Conservation (phyloP, 2,888 invertebrate species). For the Caenorhabditis sp. region DNA sequence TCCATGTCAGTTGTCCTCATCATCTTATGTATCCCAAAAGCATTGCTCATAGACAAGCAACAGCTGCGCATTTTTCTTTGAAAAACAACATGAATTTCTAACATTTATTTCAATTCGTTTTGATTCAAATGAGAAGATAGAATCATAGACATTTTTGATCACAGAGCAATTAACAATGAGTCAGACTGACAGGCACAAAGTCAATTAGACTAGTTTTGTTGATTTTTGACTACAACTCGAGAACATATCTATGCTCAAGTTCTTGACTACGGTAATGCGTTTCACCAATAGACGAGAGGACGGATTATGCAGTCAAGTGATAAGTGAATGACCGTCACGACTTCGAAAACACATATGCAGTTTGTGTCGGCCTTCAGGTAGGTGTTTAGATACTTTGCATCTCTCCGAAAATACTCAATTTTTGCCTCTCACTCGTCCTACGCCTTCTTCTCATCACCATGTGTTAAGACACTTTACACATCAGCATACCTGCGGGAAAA, state of each 20-base stretch:
- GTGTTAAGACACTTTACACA: constrained; percentile 62
- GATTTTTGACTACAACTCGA: constrained; percentile 53
- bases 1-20: constrained; percentile 29
- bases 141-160: constrained; percentile 1
- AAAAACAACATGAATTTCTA: constrained; percentile 41
- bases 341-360: constrained; percentile 32
- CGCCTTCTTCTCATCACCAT: constrained; percentile 34
- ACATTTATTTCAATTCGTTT: constrained; percentile 27
- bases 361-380: constrained; percentile 21
- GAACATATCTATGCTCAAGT: constrained; percentile 24
- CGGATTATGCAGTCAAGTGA: constrained; percentile 58
- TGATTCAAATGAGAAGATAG: constrained; percentile 6
- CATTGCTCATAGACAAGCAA: constrained; percentile 25
- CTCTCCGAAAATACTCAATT: constrained; percentile 40
- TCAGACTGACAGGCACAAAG: background rate
- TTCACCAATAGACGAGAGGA: constrained; percentile 38
- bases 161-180: constrained; percentile 25
- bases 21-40: constrained; percentile 34
- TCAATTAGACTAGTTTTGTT: constrained; percentile 49
- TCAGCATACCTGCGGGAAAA: constrained; percentile 41
- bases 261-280: constrained; percentile 59
- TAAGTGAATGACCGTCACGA: constrained; percentile 38
- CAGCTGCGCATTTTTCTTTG: constrained; percentile 37
- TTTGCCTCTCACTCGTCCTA: constrained; percentile 19
- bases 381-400: constrained; percentile 41